These are phyloP conservation scores for Bactericera cockerelli DNA, from an alignment of 1,140 invertebrate species.

Conservation along the genomic window DNA sequence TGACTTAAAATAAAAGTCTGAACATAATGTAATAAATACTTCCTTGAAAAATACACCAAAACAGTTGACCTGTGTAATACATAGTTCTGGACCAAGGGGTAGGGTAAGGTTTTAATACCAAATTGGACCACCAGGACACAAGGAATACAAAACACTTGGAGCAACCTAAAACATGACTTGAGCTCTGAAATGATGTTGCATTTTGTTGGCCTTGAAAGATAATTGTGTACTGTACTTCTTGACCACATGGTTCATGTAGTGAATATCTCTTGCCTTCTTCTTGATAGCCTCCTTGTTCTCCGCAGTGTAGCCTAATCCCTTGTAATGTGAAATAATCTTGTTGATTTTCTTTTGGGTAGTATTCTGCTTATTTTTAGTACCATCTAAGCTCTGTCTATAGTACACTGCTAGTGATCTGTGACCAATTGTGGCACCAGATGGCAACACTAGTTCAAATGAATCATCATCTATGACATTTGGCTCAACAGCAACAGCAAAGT, in stretches of 20 bases:
- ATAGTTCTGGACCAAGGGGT: too few relatives aligned
- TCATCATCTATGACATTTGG: slow-evolving; percentile 49
- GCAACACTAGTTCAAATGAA: slow-evolving; percentile 71
- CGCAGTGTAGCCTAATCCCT: slow-evolving; percentile 69
- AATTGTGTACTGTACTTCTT: slow-evolving; percentile 57
- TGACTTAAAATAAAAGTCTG: too few relatives aligned
- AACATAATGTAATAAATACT: too few relatives aligned
- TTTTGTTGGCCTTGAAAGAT: slow-evolving; percentile 67
- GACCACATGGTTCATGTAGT: slow-evolving; percentile 66
- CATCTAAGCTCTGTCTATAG: slow-evolving; percentile 53
- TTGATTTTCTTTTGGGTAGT: slow-evolving; percentile 45
- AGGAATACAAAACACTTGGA: too few relatives aligned
- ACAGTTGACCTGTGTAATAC: too few relatives aligned
- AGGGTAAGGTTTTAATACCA: too few relatives aligned
- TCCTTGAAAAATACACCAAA: too few relatives aligned
- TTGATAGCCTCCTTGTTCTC: slow-evolving; percentile 41
- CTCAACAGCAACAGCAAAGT: slow-evolving; percentile 47
- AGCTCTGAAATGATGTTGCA: slow-evolving; percentile 63
- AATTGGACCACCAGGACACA: too few relatives aligned
- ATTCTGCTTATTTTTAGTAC: slow-evolving; percentile 36
- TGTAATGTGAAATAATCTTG: slow-evolving; percentile 60
- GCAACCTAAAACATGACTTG: slow-evolving; percentile 69
- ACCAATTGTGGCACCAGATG: slow-evolving; percentile 74
- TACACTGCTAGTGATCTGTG: slow-evolving; percentile 73
- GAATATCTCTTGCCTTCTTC: slow-evolving; percentile 68